A percentile compares a stretch with the other conserved stretches of the same genome.
These are phyloP conservation scores for Mobula hypostoma DNA, from an alignment of 2,113 vertebrate genomes.

Conservation along the genomic window DNA sequence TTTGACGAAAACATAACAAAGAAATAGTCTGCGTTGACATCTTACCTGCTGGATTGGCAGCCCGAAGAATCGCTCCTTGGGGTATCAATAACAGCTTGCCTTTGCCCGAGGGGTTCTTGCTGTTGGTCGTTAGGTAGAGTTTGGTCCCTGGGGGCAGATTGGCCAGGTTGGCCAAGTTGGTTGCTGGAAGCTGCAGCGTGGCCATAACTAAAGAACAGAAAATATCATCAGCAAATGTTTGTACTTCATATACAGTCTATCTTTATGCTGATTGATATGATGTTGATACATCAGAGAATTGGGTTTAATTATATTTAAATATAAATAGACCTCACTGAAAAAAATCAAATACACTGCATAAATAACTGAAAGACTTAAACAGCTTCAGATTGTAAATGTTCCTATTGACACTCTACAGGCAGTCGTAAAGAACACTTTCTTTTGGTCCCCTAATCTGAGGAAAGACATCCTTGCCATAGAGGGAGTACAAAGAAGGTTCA, in stretches of 20 bases:
- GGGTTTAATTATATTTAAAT: neutral
- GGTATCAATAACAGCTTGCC: constrained; percentile 95
- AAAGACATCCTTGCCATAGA: too few species aligned
- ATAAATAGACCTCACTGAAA: neutral
- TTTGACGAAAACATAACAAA: neutral
- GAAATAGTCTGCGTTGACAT: neutral
- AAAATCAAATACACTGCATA: neutral
- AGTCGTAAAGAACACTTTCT: neutral
- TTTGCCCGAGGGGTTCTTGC: constrained; percentile 94
- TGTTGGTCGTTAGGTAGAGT: constrained; percentile 95
- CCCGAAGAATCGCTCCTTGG: constrained; percentile 89
- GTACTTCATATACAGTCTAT: neutral
- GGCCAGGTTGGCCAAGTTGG: constrained; percentile 90
- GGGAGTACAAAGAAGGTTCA: too few species aligned
- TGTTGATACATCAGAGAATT: neutral
- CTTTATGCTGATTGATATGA: neutral
- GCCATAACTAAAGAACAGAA: constrained; percentile 77
- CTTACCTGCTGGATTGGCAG: constrained; percentile 75
- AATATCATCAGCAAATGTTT: neutral
- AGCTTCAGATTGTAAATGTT: neutral
- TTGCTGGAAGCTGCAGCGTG: constrained; percentile 89
- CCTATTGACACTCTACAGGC: neutral
- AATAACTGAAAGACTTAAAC: neutral
- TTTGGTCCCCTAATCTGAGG: too few species aligned
- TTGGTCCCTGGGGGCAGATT: constrained; percentile 95